phyloP scores from a whole-genome alignment of 1,140 invertebrate species.

The Holcopasites calliopsidis region DNA sequence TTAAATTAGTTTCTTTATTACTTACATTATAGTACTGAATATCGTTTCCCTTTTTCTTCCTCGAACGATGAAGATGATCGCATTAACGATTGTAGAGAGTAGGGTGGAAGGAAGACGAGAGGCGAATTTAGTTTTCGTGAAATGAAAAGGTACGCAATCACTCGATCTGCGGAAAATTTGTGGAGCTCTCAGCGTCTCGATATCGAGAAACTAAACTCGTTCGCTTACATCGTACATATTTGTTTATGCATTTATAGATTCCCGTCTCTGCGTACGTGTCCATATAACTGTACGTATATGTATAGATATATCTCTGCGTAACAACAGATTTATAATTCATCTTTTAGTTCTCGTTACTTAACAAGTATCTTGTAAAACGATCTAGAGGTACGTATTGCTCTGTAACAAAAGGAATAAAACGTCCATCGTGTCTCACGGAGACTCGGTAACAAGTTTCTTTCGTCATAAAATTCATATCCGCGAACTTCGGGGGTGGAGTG shows the following conservation, averaged over 20 bases:
- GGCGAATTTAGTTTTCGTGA: neutral
- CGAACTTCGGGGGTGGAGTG: neutral
- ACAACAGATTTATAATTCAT: conserved; percentile 20
- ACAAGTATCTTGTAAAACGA: conserved; percentile 8
- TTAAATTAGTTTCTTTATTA: conserved; percentile 1
- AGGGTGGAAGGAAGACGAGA: neutral
- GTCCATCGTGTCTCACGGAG: neutral
- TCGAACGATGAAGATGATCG: conserved; percentile 41
- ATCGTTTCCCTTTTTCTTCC: conserved; percentile 16
- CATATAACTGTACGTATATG: neutral
- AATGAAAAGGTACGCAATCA: conserved; percentile 11
- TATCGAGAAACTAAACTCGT: conserved; percentile 15
- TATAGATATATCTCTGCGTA: conserved; percentile 33
- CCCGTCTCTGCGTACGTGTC: conserved; percentile 25
- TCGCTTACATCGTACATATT: neutral
- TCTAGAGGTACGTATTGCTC: conserved; percentile 14
- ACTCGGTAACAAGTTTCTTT: neutral
- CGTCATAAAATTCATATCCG: neutral
- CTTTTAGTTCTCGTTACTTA: conserved; percentile 9
- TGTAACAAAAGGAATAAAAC: conserved; percentile 21
- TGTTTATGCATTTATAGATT: neutral
- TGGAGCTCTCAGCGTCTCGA: neutral
- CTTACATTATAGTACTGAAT: conserved; percentile 16
- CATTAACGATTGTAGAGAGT: neutral
- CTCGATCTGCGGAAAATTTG: neutral